Conservation (phyloP, 1,140 invertebrate genomes). For the Arion vulgaris region DNA sequence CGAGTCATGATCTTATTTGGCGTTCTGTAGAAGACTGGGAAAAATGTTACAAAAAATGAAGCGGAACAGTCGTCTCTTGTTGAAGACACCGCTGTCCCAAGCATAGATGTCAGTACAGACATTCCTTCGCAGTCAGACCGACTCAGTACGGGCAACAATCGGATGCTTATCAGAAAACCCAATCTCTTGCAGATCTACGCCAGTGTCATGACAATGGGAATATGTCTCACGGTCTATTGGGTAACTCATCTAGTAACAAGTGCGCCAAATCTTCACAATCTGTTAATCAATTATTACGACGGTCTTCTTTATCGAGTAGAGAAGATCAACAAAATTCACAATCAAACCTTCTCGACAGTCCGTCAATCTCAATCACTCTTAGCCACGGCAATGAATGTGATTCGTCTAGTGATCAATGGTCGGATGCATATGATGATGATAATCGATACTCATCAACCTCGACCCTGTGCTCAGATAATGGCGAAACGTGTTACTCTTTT, state of each 20-base stretch:
- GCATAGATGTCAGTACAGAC: not conserved
- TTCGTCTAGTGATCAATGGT: not conserved
- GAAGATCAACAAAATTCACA: not conserved
- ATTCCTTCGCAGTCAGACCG: constrained; percentile 1
- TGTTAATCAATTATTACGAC: not conserved
- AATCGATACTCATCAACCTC: constrained; percentile 34
- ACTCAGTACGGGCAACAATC: not conserved
- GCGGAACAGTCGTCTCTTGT: constrained; percentile 49
- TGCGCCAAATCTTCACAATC: not conserved
- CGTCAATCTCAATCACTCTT: not conserved
- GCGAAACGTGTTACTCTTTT: constrained; percentile 8
- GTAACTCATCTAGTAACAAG: not conserved
- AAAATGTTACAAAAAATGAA: constrained; percentile 63
- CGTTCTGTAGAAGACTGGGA: constrained; percentile 65
- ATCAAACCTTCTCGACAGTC: not conserved
- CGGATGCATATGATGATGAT: constrained; percentile 15
- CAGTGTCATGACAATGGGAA: not conserved
- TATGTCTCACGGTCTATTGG: not conserved
- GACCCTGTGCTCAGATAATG: constrained; percentile 24
- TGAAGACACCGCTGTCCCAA: constrained; percentile 26
- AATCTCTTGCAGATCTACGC: constrained; percentile 22
- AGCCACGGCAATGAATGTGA: not conserved
- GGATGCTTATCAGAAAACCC: constrained; percentile 21
- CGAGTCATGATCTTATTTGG: constrained; percentile 44
- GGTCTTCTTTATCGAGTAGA: not conserved